Evolutionary conservation across 2,888 invertebrate species (phyloP).

Genomic region (Campoplex capitator): DNA sequence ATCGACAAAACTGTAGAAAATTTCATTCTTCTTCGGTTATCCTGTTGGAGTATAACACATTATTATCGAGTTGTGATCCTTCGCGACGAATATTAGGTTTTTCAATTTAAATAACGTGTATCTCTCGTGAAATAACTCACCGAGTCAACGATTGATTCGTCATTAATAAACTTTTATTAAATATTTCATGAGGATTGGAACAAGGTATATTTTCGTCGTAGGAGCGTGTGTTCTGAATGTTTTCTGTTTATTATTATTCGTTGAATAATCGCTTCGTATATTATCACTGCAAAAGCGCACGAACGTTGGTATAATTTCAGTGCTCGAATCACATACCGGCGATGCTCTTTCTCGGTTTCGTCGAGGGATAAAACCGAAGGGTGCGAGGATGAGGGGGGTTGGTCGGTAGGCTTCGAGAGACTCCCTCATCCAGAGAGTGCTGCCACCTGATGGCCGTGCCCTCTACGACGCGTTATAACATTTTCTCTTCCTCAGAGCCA

Average conservation of each 20-base stretch:
- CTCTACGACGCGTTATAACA: constrained; percentile 66
- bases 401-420: constrained; percentile 24
- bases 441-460: constrained; percentile 76
- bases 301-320: constrained; percentile 2
- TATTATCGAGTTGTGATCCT: neutral
- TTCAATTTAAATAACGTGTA: constrained; percentile 8
- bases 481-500: constrained; percentile 54
- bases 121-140: constrained; percentile 16
- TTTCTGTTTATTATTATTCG: neutral
- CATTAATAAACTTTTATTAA: constrained; percentile 7
- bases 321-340: constrained; percentile 19
- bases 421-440: constrained; percentile 49
- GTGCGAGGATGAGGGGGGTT: neutral
- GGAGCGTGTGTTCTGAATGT: neutral
- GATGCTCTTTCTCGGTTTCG: constrained; percentile 54
- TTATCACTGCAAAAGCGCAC: constrained; percentile 33
- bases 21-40: neutral
- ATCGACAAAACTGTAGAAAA: neutral
- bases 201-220: constrained; percentile 2
- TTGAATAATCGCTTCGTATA: neutral
- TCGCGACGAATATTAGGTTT: neutral
- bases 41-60: neutral
- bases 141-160: neutral
- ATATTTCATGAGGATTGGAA: constrained; percentile 8
- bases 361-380: constrained; percentile 45